phyloP scores from a whole-genome alignment of 2,113 vertebrate species.

The Callaeas wilsoni region DNA sequence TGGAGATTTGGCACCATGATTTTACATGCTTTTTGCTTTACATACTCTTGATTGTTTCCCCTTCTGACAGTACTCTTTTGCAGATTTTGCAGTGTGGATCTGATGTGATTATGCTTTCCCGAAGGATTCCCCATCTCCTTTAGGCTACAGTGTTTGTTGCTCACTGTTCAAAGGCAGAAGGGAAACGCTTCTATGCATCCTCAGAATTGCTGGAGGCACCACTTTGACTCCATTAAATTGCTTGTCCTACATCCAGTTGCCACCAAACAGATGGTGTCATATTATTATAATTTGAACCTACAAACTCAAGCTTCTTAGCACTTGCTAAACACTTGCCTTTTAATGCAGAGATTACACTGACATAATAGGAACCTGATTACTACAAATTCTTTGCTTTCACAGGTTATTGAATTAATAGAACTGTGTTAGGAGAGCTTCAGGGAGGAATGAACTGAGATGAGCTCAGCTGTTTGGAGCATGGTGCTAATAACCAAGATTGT shows the following conservation, averaged over 20 bases:
- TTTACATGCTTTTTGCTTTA: constrained; percentile 13
- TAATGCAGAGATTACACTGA: not conserved
- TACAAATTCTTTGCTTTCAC: constrained; percentile 35
- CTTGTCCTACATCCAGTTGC: not conserved
- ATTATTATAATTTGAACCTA: not conserved
- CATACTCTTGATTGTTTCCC: not conserved
- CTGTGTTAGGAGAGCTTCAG: constrained; percentile 34
- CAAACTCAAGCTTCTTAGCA: not conserved
- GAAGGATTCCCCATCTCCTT: constrained; percentile 7
- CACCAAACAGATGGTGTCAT: not conserved
- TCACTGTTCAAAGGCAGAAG: not conserved
- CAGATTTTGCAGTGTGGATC: not conserved
- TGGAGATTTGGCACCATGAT: not conserved
- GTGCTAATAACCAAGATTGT: not conserved
- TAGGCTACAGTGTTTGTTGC: not conserved
- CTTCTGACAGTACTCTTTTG: not conserved
- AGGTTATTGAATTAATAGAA: constrained; percentile 47
- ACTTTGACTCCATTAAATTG: not conserved
- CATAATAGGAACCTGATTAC: not conserved
- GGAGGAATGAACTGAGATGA: not conserved
- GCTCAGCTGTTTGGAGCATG: not conserved
- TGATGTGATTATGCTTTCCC: not conserved
- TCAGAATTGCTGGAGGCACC: not conserved
- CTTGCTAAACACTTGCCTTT: not conserved
- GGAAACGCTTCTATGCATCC: not conserved